Evolutionary conservation across 2,113 vertebrate genomes (phyloP).

Genomic region (Plecotus auritus): DNA sequence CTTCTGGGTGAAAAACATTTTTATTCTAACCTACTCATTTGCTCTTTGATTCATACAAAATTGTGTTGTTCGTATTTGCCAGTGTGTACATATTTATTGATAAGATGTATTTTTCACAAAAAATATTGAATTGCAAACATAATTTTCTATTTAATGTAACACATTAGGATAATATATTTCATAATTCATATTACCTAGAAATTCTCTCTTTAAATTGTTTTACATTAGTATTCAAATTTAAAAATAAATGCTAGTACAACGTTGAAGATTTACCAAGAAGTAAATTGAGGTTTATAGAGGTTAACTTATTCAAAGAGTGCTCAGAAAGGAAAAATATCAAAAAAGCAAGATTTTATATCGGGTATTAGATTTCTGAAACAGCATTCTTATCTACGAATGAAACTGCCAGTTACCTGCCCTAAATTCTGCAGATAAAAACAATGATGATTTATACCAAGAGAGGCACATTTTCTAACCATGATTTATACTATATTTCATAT

Average conservation of each 20-base stretch:
- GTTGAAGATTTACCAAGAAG: neutral
- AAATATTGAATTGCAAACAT: neutral
- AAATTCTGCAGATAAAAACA: neutral
- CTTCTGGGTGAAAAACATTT: neutral
- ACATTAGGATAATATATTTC: neutral
- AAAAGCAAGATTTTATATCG: neutral
- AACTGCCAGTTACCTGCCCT: neutral
- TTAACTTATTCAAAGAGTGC: neutral
- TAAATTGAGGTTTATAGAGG: neutral
- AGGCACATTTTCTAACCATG: neutral
- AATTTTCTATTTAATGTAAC: neutral
- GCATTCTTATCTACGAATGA: neutral
- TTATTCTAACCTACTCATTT: neutral
- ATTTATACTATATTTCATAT: neutral
- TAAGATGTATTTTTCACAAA: neutral
- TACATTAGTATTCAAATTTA: neutral
- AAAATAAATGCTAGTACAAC: neutral
- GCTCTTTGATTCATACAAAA: neutral
- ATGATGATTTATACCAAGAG: neutral
- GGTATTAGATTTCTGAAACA: neutral
- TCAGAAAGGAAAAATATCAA: neutral
- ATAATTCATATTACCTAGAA: neutral
- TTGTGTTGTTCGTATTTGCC: neutral
- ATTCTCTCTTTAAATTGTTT: neutral
- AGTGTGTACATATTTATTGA: neutral